Base-by-base conservation (phyloP, 30 jellyfish, hydroid and myxozoan genomes). In the Cassiopea andromeda region DNA sequence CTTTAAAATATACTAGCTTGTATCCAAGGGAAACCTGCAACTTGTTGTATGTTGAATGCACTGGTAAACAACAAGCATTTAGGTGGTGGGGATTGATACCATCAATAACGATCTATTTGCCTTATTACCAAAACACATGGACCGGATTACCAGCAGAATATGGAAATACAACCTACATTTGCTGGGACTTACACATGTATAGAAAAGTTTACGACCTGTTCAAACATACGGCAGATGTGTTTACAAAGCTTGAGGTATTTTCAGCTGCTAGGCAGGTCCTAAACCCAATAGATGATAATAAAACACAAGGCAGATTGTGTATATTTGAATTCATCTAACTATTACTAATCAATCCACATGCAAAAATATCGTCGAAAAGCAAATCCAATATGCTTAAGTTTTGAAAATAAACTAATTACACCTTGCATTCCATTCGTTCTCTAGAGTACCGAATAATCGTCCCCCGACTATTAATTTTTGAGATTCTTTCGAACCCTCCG, bases 201-300 rank as follows among this genome's bases (percentile, higher is more conserved):
- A 46, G 84, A 48, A 83, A 83, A 83, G 70, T 83, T 83, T 77
- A 66, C 54, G 94, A 87, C 90, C 90, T 87, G 94, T 73, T 58
- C 90, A 87, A 87, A 87, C 94, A 77, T 2, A 17, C 18, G 57
- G 60, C 94, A 87, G 94, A 85, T 87, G 94, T 60, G 46, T 78
- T 77, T 69, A 47, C 80, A 18, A 44, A 64, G 43, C 68, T 47
- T 44, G 71, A 8, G 67, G 74, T 47, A 43, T 84, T 69, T 70
- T 54, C 75, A 46, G 69, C 85, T 46, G 84, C 19, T 18, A 18
- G 18, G 48, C 91, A 83, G 91, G 91, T 83, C 70, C 60, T 69
- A 69, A 64, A 83, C 71, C 48, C 91, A 83, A 83, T 70, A 70
- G 49, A 48, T 16, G 3, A 44, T 38, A 50, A 27, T 68, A 64